These are phyloP conservation scores for Penaeus vannamei DNA, from an alignment of 1,140 invertebrate species.

Conservation along the genomic window DNA sequence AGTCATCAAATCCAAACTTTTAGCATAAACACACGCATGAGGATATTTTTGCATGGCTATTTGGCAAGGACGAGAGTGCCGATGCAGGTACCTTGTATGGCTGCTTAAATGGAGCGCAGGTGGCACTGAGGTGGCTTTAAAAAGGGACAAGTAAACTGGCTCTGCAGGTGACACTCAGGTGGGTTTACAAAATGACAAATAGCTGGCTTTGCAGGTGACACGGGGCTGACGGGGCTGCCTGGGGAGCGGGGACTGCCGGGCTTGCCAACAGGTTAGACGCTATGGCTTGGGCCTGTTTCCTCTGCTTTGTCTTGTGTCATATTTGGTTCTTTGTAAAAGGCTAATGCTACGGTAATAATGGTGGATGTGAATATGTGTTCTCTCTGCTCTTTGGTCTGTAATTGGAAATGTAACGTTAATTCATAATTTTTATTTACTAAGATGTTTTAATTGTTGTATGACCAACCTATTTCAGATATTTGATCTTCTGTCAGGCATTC, in stretches of 20 bases:
- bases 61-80: too few relatives aligned
- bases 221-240: slow-evolving; percentile 25
- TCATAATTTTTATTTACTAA: too few relatives aligned
- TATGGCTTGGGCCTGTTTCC: background rate
- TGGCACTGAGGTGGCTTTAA: background rate
- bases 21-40: too few relatives aligned
- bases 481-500: too few relatives aligned
- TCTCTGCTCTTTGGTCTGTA: background rate
- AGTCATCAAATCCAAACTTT: too few relatives aligned
- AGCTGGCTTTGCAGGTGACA: slow-evolving; percentile 21
- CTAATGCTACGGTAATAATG: too few relatives aligned
- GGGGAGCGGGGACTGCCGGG: slow-evolving; percentile 9
- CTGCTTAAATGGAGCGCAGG: background rate
- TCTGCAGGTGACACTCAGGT: slow-evolving; percentile 6
- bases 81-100: too few relatives aligned
- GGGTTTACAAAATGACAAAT: background rate
- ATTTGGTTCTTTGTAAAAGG: too few relatives aligned
- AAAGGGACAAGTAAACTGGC: background rate
- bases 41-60: too few relatives aligned
- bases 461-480: too few relatives aligned
- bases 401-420: too few relatives aligned
- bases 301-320: background rate
- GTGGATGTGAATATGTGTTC: background rate
- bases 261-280: background rate
- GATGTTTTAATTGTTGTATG: too few relatives aligned